A percentile compares a stretch with the other conserved stretches of the same genome.
These are phyloP conservation scores for Phocides pigmalion DNA, from an alignment of 1,140 invertebrate species.

Conservation along the genomic window DNA sequence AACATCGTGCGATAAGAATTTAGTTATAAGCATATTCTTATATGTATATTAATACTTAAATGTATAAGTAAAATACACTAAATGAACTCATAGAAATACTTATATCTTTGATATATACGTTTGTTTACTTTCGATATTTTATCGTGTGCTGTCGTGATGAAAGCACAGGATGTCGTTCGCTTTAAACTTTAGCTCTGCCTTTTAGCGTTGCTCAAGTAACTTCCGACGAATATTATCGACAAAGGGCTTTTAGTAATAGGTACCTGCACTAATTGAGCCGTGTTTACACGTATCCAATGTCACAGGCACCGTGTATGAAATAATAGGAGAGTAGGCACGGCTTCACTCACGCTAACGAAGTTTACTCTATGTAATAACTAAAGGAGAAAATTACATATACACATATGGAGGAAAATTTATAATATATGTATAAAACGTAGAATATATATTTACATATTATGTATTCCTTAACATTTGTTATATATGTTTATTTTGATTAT, in stretches of 20 bases:
- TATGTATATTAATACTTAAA: too few species aligned
- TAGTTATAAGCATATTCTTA: too few species aligned
- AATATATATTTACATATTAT: too few species aligned
- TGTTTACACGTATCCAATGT: slow-evolving; percentile 21
- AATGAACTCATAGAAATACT: too few species aligned
- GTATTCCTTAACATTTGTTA: too few species aligned
- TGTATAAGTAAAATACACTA: too few species aligned
- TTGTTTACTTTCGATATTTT: slow-evolving; percentile 1
- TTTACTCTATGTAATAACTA: background rate
- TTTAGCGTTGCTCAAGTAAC: slow-evolving; percentile 48
- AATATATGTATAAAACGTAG: too few species aligned
- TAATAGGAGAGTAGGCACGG: slow-evolving; percentile 17
- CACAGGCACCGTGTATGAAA: slow-evolving; percentile 6
- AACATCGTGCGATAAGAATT: too few species aligned
- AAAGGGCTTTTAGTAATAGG: slow-evolving; percentile 11
- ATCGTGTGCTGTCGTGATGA: background rate
- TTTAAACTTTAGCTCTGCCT: slow-evolving; percentile 37
- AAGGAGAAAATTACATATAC: too few species aligned
- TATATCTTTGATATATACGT: background rate
- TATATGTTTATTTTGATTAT: too few species aligned
- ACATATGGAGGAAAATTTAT: too few species aligned
- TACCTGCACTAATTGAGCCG: slow-evolving; percentile 10
- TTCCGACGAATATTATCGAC: slow-evolving; percentile 40
- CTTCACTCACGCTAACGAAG: slow-evolving; percentile 7
- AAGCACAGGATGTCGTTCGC: slow-evolving; percentile 5